Conservation (phyloP, 2,797 vertebrate species). For the Danio albolineatus region DNA sequence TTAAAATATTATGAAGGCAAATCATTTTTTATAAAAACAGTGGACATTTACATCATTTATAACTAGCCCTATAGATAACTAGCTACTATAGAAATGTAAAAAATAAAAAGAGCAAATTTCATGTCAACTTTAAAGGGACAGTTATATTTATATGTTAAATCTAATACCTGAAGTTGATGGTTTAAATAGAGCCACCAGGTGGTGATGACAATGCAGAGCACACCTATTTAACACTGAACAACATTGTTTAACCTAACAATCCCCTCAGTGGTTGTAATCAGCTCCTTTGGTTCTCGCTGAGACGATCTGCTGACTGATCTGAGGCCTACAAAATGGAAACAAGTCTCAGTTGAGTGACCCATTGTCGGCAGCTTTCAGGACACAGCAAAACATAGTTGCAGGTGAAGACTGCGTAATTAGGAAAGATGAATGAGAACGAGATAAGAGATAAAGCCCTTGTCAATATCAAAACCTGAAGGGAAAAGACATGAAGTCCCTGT, state of each 20-base stretch:
- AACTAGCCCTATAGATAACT: too few species aligned
- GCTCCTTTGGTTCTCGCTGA: neutral
- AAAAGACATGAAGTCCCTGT: neutral
- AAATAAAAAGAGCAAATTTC: too few species aligned
- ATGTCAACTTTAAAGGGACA: too few species aligned
- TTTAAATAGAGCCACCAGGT: too few species aligned
- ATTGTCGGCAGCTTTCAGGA: constrained; percentile 2
- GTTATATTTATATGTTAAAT: too few species aligned
- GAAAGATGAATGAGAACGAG: constrained; percentile 3
- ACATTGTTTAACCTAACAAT: neutral
- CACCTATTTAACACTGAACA: neutral
- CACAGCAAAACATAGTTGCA: neutral
- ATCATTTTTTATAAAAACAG: too few species aligned
- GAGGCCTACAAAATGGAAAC: neutral
- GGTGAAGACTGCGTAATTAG: constrained; percentile 8
- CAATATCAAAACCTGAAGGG: neutral
- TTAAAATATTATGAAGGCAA: too few species aligned
- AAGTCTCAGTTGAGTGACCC: constrained; percentile 3
- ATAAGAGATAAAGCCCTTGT: constrained; percentile 20
- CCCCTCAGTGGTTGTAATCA: neutral
- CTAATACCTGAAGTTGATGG: too few species aligned
- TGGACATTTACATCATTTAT: too few species aligned
- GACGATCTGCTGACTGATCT: neutral
- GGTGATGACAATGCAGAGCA: too few species aligned
- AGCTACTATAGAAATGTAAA: too few species aligned